These are phyloP conservation scores for Hypsibius dujardini DNA, from an alignment of 1,140 invertebrate genomes.

Conservation along the genomic window DNA sequence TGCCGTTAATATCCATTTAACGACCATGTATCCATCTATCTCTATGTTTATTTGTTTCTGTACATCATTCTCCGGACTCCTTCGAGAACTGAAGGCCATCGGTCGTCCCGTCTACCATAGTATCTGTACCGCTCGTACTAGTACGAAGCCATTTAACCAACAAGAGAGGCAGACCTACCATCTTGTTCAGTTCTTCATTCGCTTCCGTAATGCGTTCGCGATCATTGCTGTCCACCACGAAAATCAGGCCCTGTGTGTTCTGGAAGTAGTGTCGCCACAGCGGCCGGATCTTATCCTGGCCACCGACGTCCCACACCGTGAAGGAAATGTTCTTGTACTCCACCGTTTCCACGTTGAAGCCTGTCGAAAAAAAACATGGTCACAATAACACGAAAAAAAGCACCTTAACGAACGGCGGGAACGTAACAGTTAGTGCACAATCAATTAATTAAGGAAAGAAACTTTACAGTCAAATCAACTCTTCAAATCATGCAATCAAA, in stretches of 20 bases:
- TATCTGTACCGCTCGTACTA: too few relatives aligned
- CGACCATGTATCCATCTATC: too few relatives aligned
- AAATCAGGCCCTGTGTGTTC: slow-evolving; percentile 77
- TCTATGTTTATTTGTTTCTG: too few relatives aligned
- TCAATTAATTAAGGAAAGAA: slow-evolving; percentile 5
- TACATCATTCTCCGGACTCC: too few relatives aligned
- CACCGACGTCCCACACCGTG: slow-evolving; percentile 73
- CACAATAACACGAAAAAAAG: slow-evolving; percentile 15
- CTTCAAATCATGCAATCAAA: slow-evolving; percentile 23
- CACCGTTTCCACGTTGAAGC: slow-evolving; percentile 86
- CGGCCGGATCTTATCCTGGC: slow-evolving; percentile 66
- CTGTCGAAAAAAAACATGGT: slow-evolving; percentile 36
- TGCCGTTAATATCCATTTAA: too few relatives aligned
- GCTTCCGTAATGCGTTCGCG: slow-evolving; percentile 81
- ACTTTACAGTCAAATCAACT: slow-evolving; percentile 20
- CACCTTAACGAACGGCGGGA: slow-evolving; percentile 15
- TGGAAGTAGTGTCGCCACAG: slow-evolving; percentile 93
- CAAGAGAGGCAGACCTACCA: too few relatives aligned
- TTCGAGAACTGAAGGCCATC: too few relatives aligned
- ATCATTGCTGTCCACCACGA: slow-evolving; percentile 93
- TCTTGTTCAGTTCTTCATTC: slow-evolving; percentile 78
- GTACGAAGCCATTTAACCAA: too few relatives aligned
- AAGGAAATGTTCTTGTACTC: slow-evolving; percentile 90
- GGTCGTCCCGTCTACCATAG: too few relatives aligned
- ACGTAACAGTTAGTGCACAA: too few relatives aligned